Base-by-base conservation (phyloP, 2,797 vertebrate genomes). In the Sebastes paucispinis region DNA sequence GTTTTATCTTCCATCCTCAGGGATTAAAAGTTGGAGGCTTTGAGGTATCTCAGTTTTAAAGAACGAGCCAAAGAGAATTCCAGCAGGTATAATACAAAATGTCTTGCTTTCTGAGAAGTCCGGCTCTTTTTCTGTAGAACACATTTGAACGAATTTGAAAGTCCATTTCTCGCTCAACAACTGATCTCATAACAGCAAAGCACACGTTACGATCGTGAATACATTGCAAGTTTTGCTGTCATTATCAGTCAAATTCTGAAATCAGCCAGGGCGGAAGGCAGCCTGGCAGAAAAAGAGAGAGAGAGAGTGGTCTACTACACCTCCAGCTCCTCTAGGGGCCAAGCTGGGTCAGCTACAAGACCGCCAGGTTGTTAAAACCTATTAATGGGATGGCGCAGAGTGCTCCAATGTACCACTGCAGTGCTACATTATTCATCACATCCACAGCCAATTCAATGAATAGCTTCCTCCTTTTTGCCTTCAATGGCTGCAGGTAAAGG, bases 401-500 rank as follows among this genome's bases (percentile, higher is more conserved):
- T 87, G 79, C 78, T 89, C 81, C 84, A 69, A 72, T 77, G 88
- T 89, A 88, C 78, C 90, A 76, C 90, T 82, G 91, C 89, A 82
- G 81, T 83, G 81, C 88, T 94, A 86, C 93, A 94, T 94, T 92
- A 95, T 95, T 95, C 90, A 95, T 92, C 78, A 83, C 83, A 89
- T 80, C 84, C 64, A 63, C 47, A 87, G 86, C 84, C 73, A 73
- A 91, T 91, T 94, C 88, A 87, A 81, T 87, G 87, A 91, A 91
- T 75, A 87, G 76, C 73, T 87, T 84, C 79, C 73, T 55, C 62
- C 39, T 73, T 77, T 82, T 84, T 79, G 63, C 83, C 72, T 65
- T 73, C 80, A 83, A 79, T 79, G 83, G 69, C 76, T 87, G 75
- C 70, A 79, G 76, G 86, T 24, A 79, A 82, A 85, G 89, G 87